Evolutionary conservation across 1,140 invertebrate species (phyloP), one percentile per base, ranked within the genome.

Genomic region (Ceratina japonica): DNA sequence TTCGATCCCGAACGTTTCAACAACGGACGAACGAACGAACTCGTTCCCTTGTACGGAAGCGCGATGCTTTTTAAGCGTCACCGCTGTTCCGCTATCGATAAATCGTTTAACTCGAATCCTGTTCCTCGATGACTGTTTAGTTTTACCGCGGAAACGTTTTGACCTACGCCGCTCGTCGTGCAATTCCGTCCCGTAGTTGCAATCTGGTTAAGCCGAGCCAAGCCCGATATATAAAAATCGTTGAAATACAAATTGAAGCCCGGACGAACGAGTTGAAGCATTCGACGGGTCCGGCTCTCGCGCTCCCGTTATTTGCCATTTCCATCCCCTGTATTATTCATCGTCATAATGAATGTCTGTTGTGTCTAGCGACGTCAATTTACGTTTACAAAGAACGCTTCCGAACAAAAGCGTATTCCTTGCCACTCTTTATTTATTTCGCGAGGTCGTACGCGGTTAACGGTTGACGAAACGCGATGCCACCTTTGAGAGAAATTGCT

Each of bases 1-100:
- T 59, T 78, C 61, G 70, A 66, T 81, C 64, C 20, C 51, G 24
- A 20, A 75, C 68, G 27, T 3, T 22, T 62, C 52, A 51, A 27
- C n/a, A 64, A 22, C 8, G 20, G 13, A 8, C 24, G 7, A 15
- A 4, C 2, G 27, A 31, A 31, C 27, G 2, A 31, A 31, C 37
- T 0, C 37, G 4, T 16, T 52, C n/a, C 24, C 49, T 51, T 27
- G 4, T 54, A 24, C 16, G 12, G 51, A 66, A 24, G 2, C 20
- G 12, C 49, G 20, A 52, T n/a, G 5, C 37, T 3, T 44, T 44
- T 44, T 44, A 44, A 44, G 5, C 37, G 31, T 52, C 22, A 7
- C 7, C 0, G 4, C 22, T 18, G n/a, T 70, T 31, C 18, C 20
- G 20, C 16, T 24, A 44, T 44, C 37, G 37, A 44, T 44, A 44